Evolutionary conservation across 2,888 invertebrate species (phyloP).

Genomic region (Euspilapteryx auroguttella): DNA sequence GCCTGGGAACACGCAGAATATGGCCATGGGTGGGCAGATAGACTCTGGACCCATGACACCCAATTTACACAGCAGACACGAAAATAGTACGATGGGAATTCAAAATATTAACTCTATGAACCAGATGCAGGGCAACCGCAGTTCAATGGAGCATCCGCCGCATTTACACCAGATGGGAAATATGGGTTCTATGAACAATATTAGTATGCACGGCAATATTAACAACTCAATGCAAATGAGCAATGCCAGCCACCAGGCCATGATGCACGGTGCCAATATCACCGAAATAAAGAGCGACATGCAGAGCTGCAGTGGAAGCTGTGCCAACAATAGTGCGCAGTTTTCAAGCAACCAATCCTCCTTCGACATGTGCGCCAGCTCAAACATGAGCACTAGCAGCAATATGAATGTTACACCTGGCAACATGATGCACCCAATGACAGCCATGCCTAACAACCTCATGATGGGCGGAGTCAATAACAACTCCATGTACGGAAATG

Average conservation of each 20-base stretch:
- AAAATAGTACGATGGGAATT: constrained; percentile 40
- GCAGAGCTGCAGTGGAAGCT: constrained; percentile 45
- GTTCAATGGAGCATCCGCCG: constrained; percentile 38
- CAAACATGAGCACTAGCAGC: constrained; percentile 33
- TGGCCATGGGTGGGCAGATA: constrained; percentile 35
- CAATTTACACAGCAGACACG: constrained; percentile 40
- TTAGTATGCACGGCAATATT: constrained; percentile 40
- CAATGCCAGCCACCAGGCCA: constrained; percentile 2
- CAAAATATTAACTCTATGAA: constrained; percentile 30
- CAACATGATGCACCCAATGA: constrained; percentile 43
- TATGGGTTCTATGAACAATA: constrained; percentile 31
- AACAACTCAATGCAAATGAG: constrained; percentile 13
- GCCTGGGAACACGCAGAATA: constrained; percentile 27
- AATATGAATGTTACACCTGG: too few species aligned
- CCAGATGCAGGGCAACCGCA: constrained; percentile 43
- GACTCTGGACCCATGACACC: constrained; percentile 26
- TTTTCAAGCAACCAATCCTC: constrained; percentile 33
- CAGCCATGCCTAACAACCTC: constrained; percentile 36
- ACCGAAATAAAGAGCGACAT: constrained; percentile 53
- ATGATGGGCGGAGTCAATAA: constrained; percentile 39
- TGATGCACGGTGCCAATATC: constrained; percentile 46
- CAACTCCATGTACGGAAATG: constrained; percentile 28
- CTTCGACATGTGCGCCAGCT: constrained; percentile 32
- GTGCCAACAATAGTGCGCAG: constrained; percentile 33
- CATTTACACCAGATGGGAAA: constrained; percentile 47